Evolutionary conservation across 2,797 vertebrate species (phyloP), one percentile per base, ranked within the genome.

Genomic region (Potorous gilbertii): DNA sequence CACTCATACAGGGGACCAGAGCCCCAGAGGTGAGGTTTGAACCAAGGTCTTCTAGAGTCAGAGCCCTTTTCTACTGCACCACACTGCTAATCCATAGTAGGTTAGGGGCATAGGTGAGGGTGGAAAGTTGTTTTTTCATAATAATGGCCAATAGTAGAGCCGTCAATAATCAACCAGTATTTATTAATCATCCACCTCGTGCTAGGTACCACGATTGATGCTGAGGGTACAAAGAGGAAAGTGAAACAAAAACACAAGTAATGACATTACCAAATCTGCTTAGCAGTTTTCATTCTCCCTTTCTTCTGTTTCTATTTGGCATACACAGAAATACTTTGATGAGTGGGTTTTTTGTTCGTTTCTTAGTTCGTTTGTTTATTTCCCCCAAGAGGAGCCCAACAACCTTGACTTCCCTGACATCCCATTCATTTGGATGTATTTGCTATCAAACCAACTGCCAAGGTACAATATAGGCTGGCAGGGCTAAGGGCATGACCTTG

Each of bases 401-500:
- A 95, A 92, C 50, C 46, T 96, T 92, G 34, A 28, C 55, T 56
- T 3, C 55, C 55, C 87, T 95, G 56, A 94, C 54, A 21, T 59
- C 56, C 92, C 66, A 94, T 94, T 94, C 87, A 55, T 90, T 94
- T 92, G 55, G 31, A 50, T 81, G 55, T 50, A 66, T 34, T 96
- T 90, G 91, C 34, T 28, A 55, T 92, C 66, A 13, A 94, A 95
- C 93, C 66, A 90, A 54, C 31, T 91, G 93, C 56, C 50, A 94
- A 96, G 93, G 18, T 57, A 92, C 34, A 91, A 57, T 24, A 27
- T 56, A 24, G 3, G 90, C 55, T 96, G 40, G n/a, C 57, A 90
- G 91, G 91, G 89, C 34, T 50, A 40, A 56, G 59, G 74, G 96
- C 93, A 74, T 96, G 92, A 96, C 91, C 74, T 95, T 92, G 93